phyloP scores from a whole-genome alignment of 1,140 invertebrate genomes.

The Phymastichus coffea region DNA sequence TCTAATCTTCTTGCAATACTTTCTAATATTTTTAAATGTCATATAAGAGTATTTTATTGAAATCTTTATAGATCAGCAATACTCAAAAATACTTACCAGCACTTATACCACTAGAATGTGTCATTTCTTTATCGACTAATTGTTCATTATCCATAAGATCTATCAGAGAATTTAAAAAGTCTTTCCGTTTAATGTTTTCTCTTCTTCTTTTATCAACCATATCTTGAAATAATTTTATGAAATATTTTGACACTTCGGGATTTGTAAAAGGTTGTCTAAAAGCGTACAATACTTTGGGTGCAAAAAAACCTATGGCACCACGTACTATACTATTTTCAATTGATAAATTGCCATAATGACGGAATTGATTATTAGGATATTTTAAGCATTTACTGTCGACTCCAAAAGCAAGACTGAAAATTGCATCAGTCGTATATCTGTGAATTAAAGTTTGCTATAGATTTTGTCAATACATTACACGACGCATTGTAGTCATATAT shows the following conservation, averaged over 20 bases:
- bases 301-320: constrained; percentile 9
- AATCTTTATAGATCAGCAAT: not conserved
- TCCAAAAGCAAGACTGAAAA: constrained; percentile 59
- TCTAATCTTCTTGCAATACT: constrained; percentile 40
- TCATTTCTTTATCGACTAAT: constrained; percentile 36
- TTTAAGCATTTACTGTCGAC: constrained; percentile 51
- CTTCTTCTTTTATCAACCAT: constrained; percentile 35
- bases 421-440: constrained; percentile 61
- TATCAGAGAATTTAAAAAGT: constrained; percentile 45
- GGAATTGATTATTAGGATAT: constrained; percentile 38
- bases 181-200: constrained; percentile 40
- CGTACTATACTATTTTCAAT: constrained; percentile 8
- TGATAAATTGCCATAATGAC: constrained; percentile 26
- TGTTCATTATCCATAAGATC: constrained; percentile 35
- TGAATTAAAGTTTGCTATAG: not conserved
- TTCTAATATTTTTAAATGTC: constrained; percentile 28
- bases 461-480: constrained; percentile 9
- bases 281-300: constrained; percentile 4
- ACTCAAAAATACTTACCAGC: not conserved
- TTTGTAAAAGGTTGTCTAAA: constrained; percentile 1
- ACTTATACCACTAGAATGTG: constrained; percentile 35
- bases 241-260: constrained; percentile 35
- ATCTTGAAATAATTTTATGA: constrained; percentile 36
- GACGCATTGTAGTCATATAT: too few species aligned
- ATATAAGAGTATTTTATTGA: not conserved